Evolutionary conservation across 2,797 vertebrate genomes (phyloP).

Genomic region (Botia kubotai): DNA sequence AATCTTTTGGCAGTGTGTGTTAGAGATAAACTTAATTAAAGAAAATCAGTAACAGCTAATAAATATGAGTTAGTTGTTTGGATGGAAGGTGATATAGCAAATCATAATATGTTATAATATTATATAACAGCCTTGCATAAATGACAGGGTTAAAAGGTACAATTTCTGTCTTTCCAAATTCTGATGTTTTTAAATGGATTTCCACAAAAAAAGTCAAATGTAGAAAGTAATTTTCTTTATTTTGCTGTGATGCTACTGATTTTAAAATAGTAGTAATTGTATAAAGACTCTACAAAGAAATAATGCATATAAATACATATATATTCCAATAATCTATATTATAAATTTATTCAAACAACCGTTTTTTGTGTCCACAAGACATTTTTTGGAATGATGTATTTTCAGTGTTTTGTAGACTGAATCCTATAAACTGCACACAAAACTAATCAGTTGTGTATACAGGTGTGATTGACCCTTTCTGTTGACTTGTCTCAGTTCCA

Average conservation of each 20-base stretch:
- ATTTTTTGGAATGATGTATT: too few relatives aligned
- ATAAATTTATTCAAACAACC: too few relatives aligned
- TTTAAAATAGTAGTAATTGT: not conserved
- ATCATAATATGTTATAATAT: too few relatives aligned
- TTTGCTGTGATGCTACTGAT: not conserved
- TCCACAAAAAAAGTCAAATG: too few relatives aligned
- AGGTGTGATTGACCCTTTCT: slow-evolving; percentile 34
- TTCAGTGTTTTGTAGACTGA: not conserved
- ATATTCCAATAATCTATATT: too few relatives aligned
- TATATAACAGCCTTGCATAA: too few relatives aligned
- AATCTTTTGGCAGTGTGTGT: not conserved
- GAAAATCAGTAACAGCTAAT: not conserved
- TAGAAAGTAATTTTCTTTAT: too few relatives aligned
- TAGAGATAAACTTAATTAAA: not conserved
- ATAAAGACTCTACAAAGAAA: not conserved
- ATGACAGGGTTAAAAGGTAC: too few relatives aligned
- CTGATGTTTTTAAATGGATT: too few relatives aligned
- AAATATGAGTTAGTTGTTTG: not conserved
- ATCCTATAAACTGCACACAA: not conserved
- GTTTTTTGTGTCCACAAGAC: too few relatives aligned
- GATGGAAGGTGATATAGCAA: not conserved
- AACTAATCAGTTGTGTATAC: not conserved
- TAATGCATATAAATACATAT: too few relatives aligned
- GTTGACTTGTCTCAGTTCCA: slow-evolving; percentile 58
- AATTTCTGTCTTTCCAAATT: too few relatives aligned